Conservation (phyloP, 2,888 invertebrate genomes). For the Norana najaformis region DNA sequence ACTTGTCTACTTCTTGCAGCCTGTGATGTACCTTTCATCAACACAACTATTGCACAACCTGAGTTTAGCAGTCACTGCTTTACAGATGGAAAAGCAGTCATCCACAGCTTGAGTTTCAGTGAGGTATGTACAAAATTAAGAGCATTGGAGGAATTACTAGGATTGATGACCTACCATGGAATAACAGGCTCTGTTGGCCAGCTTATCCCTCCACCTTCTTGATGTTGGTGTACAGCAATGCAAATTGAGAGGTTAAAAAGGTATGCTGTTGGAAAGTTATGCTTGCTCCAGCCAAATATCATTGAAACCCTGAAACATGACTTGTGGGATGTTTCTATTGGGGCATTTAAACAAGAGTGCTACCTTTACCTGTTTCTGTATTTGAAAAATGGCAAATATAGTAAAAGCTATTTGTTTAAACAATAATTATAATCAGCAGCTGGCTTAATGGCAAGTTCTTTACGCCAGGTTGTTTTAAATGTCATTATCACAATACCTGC, state of each 20-base stretch:
- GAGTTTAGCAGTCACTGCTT: constrained; percentile 23
- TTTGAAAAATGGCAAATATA: neutral
- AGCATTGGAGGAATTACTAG: neutral
- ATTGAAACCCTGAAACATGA: neutral
- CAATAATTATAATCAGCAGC: neutral
- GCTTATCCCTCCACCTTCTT: neutral
- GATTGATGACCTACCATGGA: neutral
- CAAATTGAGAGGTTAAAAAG: neutral
- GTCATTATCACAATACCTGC: neutral
- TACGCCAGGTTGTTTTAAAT: neutral
- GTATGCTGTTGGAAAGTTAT: too few relatives aligned
- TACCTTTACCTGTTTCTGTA: neutral
- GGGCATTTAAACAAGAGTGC: neutral
- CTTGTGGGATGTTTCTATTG: neutral
- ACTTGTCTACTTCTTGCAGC: neutral
- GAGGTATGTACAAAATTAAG: constrained; percentile 28
- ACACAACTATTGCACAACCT: neutral
- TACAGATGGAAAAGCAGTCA: constrained; percentile 27
- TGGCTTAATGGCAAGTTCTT: neutral
- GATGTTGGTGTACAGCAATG: neutral
- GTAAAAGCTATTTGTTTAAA: constrained; percentile 10
- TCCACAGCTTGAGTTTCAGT: constrained; percentile 24
- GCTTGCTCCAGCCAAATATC: too few relatives aligned
- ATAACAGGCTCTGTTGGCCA: neutral
- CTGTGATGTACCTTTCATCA: neutral